Evolutionary conservation across 2,888 invertebrate genomes (phyloP), one percentile per base, ranked within the genome.

Genomic region (Caradrina clavipalpis): DNA sequence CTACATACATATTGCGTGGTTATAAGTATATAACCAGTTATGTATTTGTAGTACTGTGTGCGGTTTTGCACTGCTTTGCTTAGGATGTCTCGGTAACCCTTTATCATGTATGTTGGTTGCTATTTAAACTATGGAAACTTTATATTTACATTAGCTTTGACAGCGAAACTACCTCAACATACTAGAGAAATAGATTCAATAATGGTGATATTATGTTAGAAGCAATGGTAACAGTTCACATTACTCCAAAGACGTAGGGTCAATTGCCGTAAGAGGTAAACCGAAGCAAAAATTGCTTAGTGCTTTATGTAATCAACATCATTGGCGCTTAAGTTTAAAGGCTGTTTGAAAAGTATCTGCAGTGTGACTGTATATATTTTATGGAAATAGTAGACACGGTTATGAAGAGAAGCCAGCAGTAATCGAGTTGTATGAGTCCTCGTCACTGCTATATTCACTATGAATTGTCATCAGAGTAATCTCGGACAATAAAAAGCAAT

Each of bases 1-100:
- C n/a, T n/a, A 45, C 45, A 45, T 17, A 45, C 5, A 45, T 45
- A 45, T 45, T 0, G 15, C 45, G 10, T 17, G 11, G 45, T 45
- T 17, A 6, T n/a, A n/a, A n/a, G n/a, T n/a, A n/a, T 17, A 39
- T 39, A 39, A 0, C 4, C 45, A 39, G 19, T 31, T 65, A 19
- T 47, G 42, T 65, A 11, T 64, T 35, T 58, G 54, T 65, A n/a
- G 15, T 6, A 26, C 31, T 45, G 17, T 11, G 31, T 22, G 61
- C 2, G 71, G 57, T 17, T 53, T 31, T 26, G 22, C 10, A 15
- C 22, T 64, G 55, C n/a, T 76, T 69, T 65, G 19, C 17, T 56
- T 58, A 50, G 56, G 15, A 21, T 22, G 19, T 45, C 31, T 54
- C 19, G 21, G 58, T 6, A 26, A 26, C 2, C n/a, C 15, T 15